A percentile compares a stretch with the other conserved stretches of the same genome.
These are phyloP conservation scores for Unio delphinus DNA, from an alignment of 2,888 invertebrate species.

Conservation along the genomic window DNA sequence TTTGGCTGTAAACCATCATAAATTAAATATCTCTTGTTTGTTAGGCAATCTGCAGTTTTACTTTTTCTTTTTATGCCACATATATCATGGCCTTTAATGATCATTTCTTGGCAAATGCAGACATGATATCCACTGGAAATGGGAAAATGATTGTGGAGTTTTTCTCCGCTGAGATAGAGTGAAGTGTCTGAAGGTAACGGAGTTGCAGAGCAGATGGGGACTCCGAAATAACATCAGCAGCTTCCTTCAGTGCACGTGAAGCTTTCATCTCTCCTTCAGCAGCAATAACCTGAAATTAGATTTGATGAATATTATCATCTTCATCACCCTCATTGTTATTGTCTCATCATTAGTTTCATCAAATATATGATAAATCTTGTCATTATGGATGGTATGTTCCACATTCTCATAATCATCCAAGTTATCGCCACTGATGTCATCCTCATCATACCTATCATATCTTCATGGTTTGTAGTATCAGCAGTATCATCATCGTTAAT, in stretches of 20 bases:
- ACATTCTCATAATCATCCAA: no score
- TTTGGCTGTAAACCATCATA: no score
- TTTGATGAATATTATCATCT: conserved; percentile 1
- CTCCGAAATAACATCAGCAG: conserved; percentile 94
- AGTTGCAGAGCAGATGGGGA: conserved; percentile 95
- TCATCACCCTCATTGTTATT: not conserved
- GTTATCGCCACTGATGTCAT: no score
- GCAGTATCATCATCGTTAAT: no score
- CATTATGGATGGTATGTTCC: no score
- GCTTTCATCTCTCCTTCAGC: conserved; percentile 98
- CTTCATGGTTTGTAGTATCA: no score
- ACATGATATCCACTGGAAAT: conserved; percentile 85
- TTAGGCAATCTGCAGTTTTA: no score
- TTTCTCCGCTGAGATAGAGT: conserved; percentile 97
- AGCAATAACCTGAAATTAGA: conserved; percentile 82
- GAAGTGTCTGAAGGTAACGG: conserved; percentile 93
- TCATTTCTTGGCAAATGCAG: conserved; percentile 29
- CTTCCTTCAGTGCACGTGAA: conserved; percentile 91
- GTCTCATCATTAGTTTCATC: no score
- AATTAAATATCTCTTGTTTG: no score
- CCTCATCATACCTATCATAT: no score
- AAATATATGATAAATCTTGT: no score
- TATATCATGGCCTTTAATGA: not conserved
- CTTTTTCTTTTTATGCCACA: no score
- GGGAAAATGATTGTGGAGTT: conserved; percentile 98